Percentiles rank a stretch among this genome's conserved stretches.
phyloP scores from a whole-genome alignment of 2,113 vertebrate genomes.

The Mormyrus iriodes region DNA sequence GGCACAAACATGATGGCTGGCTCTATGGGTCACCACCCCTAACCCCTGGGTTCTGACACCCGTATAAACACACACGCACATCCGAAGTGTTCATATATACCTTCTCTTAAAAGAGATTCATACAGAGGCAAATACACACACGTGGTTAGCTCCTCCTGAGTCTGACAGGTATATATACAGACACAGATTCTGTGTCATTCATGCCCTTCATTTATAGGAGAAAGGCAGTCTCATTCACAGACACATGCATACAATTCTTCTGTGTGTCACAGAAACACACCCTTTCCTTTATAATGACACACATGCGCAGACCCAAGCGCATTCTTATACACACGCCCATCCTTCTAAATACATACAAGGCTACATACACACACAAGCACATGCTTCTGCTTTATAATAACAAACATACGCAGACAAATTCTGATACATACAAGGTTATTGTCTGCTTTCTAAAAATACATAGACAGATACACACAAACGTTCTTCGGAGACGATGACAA shows the following conservation, averaged over 20 bases:
- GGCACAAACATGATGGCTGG: not conserved
- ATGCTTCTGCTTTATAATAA: not conserved
- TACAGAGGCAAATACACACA: slow-evolving; percentile 5
- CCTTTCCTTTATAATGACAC: not conserved
- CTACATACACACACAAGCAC: not conserved
- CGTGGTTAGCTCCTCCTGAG: not conserved
- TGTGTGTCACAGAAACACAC: not conserved
- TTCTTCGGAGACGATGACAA: not conserved
- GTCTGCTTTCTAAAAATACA: not conserved
- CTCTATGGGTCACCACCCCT: not conserved
- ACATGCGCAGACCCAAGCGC: not conserved
- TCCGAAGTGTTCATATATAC: not conserved
- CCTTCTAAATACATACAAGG: not conserved
- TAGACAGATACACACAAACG: not conserved
- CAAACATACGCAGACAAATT: not conserved
- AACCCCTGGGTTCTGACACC: not conserved
- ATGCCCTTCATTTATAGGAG: not conserved
- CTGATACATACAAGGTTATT: not conserved
- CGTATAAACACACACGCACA: not conserved
- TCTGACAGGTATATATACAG: not conserved
- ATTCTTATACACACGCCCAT: not conserved
- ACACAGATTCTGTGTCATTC: not conserved
- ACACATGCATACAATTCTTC: not conserved
- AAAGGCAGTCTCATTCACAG: not conserved
- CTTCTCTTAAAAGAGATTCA: not conserved